These are phyloP conservation scores for Phaedon cochleariae DNA, from an alignment of 2,888 invertebrate genomes.

Conservation along the genomic window DNA sequence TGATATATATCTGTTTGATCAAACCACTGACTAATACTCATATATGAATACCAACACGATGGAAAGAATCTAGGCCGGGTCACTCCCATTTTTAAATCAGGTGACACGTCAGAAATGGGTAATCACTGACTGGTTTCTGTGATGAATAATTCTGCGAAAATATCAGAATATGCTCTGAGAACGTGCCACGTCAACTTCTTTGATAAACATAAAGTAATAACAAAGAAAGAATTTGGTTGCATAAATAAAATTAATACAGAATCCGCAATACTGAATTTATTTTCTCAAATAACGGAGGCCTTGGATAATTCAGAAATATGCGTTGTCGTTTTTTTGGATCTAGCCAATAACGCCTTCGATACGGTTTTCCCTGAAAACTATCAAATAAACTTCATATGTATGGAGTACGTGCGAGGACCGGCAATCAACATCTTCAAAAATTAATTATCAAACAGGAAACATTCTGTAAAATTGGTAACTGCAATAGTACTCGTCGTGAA, in stretches of 20 bases:
- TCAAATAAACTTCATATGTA: slow-evolving; percentile 1
- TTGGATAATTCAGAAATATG: not conserved
- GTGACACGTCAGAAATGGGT: slow-evolving; percentile 13
- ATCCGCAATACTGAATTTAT: not conserved
- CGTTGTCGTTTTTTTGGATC: not conserved
- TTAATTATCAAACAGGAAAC: slow-evolving; percentile 1
- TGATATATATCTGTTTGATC: too few relatives aligned
- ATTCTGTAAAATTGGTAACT: not conserved
- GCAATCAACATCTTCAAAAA: slow-evolving; percentile 1
- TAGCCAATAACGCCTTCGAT: too few relatives aligned
- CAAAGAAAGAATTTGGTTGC: not conserved
- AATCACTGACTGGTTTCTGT: slow-evolving; percentile 4
- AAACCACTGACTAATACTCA: too few relatives aligned
- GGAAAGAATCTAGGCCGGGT: slow-evolving; percentile 9
- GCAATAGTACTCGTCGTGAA: not conserved
- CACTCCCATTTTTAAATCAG: slow-evolving; percentile 4
- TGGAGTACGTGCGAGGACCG: slow-evolving; percentile 8
- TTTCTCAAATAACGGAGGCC: slow-evolving; percentile 1
- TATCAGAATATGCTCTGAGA: too few relatives aligned
- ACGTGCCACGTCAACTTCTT: not conserved
- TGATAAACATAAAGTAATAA: not conserved
- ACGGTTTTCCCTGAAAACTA: not conserved
- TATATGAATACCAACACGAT: not conserved
- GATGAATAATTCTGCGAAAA: too few relatives aligned
- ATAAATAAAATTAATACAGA: slow-evolving; percentile 7